phyloP scores from a whole-genome alignment of 2,888 invertebrate species.

The Nudaria mundana region DNA sequence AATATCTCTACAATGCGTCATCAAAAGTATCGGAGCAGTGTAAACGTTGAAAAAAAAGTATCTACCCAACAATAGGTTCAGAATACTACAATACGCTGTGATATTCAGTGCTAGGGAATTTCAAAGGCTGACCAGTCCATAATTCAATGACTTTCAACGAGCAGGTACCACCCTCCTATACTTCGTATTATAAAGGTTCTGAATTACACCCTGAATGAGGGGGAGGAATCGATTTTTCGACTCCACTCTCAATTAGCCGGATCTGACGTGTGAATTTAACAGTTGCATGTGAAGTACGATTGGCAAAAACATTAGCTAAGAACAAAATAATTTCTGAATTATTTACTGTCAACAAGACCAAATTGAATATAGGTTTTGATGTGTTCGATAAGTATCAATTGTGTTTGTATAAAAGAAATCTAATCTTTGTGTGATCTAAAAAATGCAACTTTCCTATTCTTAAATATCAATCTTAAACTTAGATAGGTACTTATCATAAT shows the following conservation, averaged over 20 bases:
- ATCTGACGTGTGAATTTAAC: slow-evolving; percentile 27
- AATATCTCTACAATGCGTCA: too few relatives aligned
- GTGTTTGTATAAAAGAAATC: too few relatives aligned
- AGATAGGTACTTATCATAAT: too few relatives aligned
- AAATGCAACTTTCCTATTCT: too few relatives aligned
- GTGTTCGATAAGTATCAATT: too few relatives aligned
- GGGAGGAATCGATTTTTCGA: slow-evolving; percentile 29
- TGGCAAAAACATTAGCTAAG: slow-evolving; percentile 6
- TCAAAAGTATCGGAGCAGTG: too few relatives aligned
- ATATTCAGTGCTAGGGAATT: slow-evolving; percentile 11
- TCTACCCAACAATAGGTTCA: too few relatives aligned
- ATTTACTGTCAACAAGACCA: not conserved
- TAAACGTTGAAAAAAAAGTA: too few relatives aligned
- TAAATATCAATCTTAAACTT: too few relatives aligned
- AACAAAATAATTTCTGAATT: not conserved
- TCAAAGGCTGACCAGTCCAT: slow-evolving; percentile 8
- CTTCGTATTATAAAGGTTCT: slow-evolving; percentile 16
- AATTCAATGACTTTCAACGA: slow-evolving; percentile 22
- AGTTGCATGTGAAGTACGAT: slow-evolving; percentile 18
- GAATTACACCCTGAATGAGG: slow-evolving; percentile 25
- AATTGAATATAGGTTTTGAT: too few relatives aligned
- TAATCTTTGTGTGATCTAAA: too few relatives aligned
- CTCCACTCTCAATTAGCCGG: slow-evolving; percentile 26
- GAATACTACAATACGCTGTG: too few relatives aligned
- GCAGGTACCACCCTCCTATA: not conserved